A percentile compares a stretch with the other conserved stretches of the same genome.
phyloP scores from a whole-genome alignment of 1,140 invertebrate genomes.

The Cyphomyrmex costatus region DNA sequence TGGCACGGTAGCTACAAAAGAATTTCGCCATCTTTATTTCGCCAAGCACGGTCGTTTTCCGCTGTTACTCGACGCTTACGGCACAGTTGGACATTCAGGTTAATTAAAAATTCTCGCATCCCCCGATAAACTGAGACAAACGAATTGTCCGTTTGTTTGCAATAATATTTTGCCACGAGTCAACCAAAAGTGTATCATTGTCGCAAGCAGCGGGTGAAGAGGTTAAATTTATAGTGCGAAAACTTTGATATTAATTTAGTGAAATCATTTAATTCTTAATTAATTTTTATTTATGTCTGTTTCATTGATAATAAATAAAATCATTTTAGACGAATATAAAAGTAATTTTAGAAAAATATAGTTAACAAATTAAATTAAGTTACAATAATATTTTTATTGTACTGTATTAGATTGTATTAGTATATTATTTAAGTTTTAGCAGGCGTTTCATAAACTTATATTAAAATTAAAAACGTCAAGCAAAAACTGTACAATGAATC shows the following conservation, averaged over 20 bases:
- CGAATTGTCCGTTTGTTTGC: conserved; percentile 10
- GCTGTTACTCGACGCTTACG: conserved; percentile 48
- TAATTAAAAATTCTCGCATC: conserved; percentile 57
- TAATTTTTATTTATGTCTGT: neutral
- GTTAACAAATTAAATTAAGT: neutral
- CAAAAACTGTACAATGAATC: neutral
- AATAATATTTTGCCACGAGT: conserved; percentile 26
- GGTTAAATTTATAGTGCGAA: conserved; percentile 7
- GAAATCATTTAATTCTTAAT: neutral
- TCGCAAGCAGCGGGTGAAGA: neutral
- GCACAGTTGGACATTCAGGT: conserved; percentile 39
- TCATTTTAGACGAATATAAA: neutral
- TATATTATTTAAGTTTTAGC: neutral
- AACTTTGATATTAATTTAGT: neutral
- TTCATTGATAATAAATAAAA: neutral
- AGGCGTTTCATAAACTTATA: neutral
- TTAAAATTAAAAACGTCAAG: neutral
- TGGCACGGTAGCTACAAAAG: conserved; percentile 48
- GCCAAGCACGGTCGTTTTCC: conserved; percentile 14
- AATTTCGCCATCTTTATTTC: conserved; percentile 46
- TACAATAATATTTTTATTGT: neutral
- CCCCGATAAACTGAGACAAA: conserved; percentile 31
- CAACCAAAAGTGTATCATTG: neutral
- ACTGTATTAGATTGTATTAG: neutral
- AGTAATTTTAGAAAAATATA: neutral